These are phyloP conservation scores for Heliconius eleuchia DNA, from an alignment of 1,140 invertebrate species.

Conservation along the genomic window DNA sequence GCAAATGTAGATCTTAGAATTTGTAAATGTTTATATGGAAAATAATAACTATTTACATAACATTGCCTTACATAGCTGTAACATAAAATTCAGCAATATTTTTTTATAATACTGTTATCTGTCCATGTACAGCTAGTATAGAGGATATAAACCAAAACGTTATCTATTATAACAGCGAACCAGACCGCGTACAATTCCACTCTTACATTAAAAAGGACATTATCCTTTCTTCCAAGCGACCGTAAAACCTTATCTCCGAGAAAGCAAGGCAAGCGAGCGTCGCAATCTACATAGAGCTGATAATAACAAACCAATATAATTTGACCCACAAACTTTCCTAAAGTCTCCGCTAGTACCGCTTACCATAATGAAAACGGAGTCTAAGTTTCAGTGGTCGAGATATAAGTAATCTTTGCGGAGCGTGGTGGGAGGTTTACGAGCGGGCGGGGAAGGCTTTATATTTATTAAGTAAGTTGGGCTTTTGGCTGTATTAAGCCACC, in stretches of 20 bases:
- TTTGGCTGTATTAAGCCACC: conserved; percentile 79
- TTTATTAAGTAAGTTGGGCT: conserved; percentile 81
- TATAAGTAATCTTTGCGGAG: conserved; percentile 77
- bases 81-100: conserved; percentile 2
- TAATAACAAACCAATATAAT: conserved; percentile 65
- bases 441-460: conserved; percentile 79
- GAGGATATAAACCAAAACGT: conserved; percentile 32
- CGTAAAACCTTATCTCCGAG: conserved; percentile 77
- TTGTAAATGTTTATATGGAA: too few relatives aligned
- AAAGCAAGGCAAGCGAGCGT: conserved; percentile 70
- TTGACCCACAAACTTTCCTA: conserved; percentile 51
- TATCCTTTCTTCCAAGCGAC: conserved; percentile 75
- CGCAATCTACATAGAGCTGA: conserved; percentile 79
- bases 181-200: conserved; percentile 52
- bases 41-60: too few relatives aligned
- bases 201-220: conserved; percentile 73
- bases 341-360: conserved; percentile 32
- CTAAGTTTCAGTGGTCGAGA: conserved; percentile 59
- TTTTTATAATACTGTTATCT: conserved; percentile 17
- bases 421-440: conserved; percentile 77
- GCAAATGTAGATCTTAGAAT: too few relatives aligned
- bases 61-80: neutral
- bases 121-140: conserved; percentile 15
- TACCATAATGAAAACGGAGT: conserved; percentile 63
- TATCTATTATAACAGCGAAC: conserved; percentile 41